Evolutionary conservation across 1,140 invertebrate species (phyloP).

Genomic region (Aphelinus certus): DNA sequence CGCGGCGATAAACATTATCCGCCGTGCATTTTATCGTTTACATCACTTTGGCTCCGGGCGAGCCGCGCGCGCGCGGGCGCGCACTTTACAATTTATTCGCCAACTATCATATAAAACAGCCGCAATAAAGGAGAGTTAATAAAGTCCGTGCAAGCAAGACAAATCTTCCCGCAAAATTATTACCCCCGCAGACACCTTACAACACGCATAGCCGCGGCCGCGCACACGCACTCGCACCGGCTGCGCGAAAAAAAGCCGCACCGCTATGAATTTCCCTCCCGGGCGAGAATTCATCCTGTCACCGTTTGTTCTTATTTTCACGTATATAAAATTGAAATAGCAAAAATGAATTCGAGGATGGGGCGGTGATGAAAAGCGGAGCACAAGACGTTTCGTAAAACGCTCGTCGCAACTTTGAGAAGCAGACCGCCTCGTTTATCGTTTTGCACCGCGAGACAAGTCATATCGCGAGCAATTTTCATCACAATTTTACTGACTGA

Average conservation of each 20-base stretch:
- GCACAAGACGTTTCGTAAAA: no score
- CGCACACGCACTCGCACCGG: not conserved
- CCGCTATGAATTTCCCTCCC: no score
- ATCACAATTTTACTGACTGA: no score
- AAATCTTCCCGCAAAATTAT: slow-evolving; percentile 28
- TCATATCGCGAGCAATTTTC: no score
- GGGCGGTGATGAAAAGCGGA: no score
- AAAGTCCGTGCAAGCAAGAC: slow-evolving; percentile 34
- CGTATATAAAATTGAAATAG: no score
- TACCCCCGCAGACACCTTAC: slow-evolving; percentile 1
- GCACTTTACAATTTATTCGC: slow-evolving; percentile 36
- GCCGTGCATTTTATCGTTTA: slow-evolving; percentile 28
- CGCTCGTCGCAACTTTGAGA: no score
- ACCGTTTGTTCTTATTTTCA: no score
- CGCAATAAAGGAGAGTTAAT: slow-evolving; percentile 38
- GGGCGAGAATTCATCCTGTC: no score
- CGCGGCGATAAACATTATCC: slow-evolving; percentile 28
- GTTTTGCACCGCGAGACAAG: no score
- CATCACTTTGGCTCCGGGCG: slow-evolving; percentile 14
- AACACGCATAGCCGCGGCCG: not conserved
- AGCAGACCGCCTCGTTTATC: no score
- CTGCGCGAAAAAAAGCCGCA: not conserved
- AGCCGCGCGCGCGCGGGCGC: not conserved
- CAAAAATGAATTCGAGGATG: no score
- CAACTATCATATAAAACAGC: slow-evolving; percentile 31